Evolutionary conservation across 2,113 vertebrate genomes (phyloP).

Genomic region (Gymnarchus niloticus): DNA sequence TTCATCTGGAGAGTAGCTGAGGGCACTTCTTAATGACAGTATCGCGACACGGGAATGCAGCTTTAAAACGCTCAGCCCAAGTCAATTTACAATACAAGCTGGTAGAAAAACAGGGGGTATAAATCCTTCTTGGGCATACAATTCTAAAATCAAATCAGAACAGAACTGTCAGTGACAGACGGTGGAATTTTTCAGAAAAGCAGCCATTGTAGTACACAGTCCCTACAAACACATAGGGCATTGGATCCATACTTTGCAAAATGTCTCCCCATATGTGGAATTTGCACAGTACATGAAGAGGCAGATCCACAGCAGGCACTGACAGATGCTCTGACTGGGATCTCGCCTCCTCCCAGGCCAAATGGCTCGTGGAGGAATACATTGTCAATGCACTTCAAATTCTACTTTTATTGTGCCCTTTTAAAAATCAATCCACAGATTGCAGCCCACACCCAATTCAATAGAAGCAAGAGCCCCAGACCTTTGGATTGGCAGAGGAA

Average conservation of each 20-base stretch:
- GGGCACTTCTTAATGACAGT: neutral
- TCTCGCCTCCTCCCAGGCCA: neutral
- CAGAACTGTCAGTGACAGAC: neutral
- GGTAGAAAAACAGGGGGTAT: neutral
- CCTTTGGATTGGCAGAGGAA: neutral
- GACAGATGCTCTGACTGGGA: neutral
- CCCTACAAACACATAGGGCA: too few species aligned
- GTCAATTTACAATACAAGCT: neutral
- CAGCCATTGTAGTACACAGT: neutral
- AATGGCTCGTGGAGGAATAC: neutral
- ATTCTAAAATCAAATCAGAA: neutral
- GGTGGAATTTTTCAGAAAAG: neutral
- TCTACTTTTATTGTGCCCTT: neutral
- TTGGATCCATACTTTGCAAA: neutral
- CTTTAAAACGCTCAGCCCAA: neutral
- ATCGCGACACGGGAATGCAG: neutral
- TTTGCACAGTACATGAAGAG: neutral
- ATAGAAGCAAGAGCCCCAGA: neutral
- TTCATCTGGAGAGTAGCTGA: neutral
- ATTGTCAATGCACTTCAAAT: slow-evolving; percentile 17
- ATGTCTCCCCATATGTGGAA: neutral
- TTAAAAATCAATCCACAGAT: slow-evolving; percentile 15
- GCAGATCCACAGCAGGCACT: neutral
- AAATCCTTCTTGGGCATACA: too few species aligned
- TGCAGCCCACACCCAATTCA: neutral